Evolutionary conservation across 2,888 invertebrate genomes (phyloP), one percentile per base, ranked within the genome.

Genomic region (Meliscaeva auricollis): DNA sequence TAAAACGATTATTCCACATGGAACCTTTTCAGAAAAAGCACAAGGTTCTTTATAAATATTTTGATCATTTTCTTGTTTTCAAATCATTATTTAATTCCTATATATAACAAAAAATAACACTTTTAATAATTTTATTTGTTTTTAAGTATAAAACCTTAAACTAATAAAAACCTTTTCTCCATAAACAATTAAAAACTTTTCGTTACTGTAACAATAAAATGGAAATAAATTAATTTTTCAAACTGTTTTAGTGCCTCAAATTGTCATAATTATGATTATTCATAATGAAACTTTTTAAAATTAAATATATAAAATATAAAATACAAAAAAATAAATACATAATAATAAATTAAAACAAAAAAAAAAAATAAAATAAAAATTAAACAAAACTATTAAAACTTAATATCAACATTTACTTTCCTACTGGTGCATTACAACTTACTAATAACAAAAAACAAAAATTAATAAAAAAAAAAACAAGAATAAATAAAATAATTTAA

Each of bases 381-480:
- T 80, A 44, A 88, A 87, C 87, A 81, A 69, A 88, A 85, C 87
- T 87, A 88, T 88, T 88, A 88, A 38, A 89, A 88, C 84, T 88
- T 88, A 88, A 87, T 88, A 88, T 87, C 89, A 89, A 89, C 89
- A 89, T 89, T 88, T 75, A 87, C 81, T 89, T 89, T 89, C 88
- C 85, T 85, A 90, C 91, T 91, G 91, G 90, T 91, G 91, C 91
- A 87, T 70, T 87, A 82, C 68, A 80, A 87, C 82, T 75, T 83
- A 87, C 85, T 88, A 62, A 79, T 54, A 73, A 76, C 22, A 22
- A 74, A 56, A 85, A 82, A 60, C 85, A 87, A 81, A 83, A 56
- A 38, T 5, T 9, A 38, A 38, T 11, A 38, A 41, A 66, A 72
- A 73, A 70, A 8, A 75, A 56, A 88, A 87, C 85, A 87, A 87